Percentiles rank a stretch among this genome's conserved stretches.
Conservation (phyloP, 1,140 invertebrate genomes). For the Drosophila micromelanica region DNA sequence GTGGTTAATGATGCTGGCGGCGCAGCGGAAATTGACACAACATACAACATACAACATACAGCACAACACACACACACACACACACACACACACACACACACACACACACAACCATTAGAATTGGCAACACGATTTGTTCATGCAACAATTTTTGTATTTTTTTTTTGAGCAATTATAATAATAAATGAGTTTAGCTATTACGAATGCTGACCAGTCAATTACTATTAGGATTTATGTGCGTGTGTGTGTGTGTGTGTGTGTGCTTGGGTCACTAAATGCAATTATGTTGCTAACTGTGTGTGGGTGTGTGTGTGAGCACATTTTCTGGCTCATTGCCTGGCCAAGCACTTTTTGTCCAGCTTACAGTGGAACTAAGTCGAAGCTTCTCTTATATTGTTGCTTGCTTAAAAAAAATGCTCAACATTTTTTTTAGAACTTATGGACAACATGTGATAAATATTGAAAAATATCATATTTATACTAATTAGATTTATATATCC, state of each 20-base stretch:
- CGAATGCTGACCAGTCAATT: slow-evolving; percentile 37
- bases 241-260: slow-evolving; percentile 16
- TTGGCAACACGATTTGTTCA: slow-evolving; percentile 37
- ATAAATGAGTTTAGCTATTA: slow-evolving; percentile 61
- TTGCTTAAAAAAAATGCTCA: too few species aligned
- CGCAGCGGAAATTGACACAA: slow-evolving; percentile 53
- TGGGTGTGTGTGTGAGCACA: slow-evolving; percentile 23
- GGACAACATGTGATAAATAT: too few species aligned
- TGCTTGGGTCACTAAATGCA: slow-evolving; percentile 41
- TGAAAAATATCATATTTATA: too few species aligned
- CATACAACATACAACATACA: slow-evolving; percentile 1
- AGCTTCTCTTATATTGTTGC: not conserved
- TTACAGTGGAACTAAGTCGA: slow-evolving; percentile 2
- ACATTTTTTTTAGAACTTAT: too few species aligned
- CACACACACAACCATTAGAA: slow-evolving; percentile 10
- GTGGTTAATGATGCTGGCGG: slow-evolving; percentile 62
- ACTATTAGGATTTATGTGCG: not conserved
- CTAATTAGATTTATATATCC: too few species aligned
- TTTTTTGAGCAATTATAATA: slow-evolving; percentile 72
- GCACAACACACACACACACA: slow-evolving; percentile 20
- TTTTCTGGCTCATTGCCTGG: slow-evolving; percentile 40
- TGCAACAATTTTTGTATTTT: slow-evolving; percentile 30
- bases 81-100: slow-evolving; percentile 15
- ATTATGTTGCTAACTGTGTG: slow-evolving; percentile 42
- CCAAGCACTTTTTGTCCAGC: not conserved